These are phyloP conservation scores for Chaenogobius annularis DNA, from an alignment of 2,113 vertebrate genomes.

Conservation along the genomic window DNA sequence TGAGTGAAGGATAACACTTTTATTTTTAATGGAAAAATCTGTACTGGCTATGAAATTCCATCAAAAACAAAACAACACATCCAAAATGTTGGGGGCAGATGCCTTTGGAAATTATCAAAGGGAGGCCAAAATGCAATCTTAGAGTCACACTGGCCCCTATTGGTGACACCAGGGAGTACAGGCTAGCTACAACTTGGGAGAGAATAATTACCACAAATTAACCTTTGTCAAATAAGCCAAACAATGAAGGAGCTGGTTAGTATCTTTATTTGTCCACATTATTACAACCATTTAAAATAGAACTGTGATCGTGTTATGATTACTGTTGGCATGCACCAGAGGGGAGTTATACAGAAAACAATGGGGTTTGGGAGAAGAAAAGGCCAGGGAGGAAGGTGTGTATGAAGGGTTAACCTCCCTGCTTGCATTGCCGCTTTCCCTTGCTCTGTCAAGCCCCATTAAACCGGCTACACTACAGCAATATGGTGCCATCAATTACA, in stretches of 20 bases:
- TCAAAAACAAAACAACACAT: conserved; percentile 71
- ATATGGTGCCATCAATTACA: conserved; percentile 83
- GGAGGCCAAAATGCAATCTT: background rate
- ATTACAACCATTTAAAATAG: conserved; percentile 55
- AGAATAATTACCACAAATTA: conserved; percentile 60
- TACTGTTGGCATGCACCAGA: conserved; percentile 36
- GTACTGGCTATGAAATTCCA: conserved; percentile 60
- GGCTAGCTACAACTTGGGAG: conserved; percentile 12
- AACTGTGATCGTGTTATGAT: conserved; percentile 46
- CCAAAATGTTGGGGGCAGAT: conserved; percentile 45
- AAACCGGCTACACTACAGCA: conserved; percentile 81
- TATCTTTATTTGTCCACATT: conserved; percentile 58
- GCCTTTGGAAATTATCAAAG: conserved; percentile 46
- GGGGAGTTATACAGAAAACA: background rate
- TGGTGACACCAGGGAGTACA: conserved; percentile 24
- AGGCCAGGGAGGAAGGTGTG: conserved; percentile 20
- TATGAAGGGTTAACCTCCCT: conserved; percentile 73
- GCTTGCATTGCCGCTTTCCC: conserved; percentile 71
- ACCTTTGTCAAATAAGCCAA: conserved; percentile 70
- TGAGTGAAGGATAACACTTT: conserved; percentile 54
- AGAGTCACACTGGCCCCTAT: conserved; percentile 72
- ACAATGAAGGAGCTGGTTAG: conserved; percentile 54
- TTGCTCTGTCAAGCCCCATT: conserved; percentile 81
- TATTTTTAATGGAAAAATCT: conserved; percentile 52
- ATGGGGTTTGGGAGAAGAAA: conserved; percentile 3